Evolutionary conservation across 2,888 invertebrate genomes (phyloP), one percentile per base, ranked within the genome.

Genomic region (Acrocyrtus sp.): DNA sequence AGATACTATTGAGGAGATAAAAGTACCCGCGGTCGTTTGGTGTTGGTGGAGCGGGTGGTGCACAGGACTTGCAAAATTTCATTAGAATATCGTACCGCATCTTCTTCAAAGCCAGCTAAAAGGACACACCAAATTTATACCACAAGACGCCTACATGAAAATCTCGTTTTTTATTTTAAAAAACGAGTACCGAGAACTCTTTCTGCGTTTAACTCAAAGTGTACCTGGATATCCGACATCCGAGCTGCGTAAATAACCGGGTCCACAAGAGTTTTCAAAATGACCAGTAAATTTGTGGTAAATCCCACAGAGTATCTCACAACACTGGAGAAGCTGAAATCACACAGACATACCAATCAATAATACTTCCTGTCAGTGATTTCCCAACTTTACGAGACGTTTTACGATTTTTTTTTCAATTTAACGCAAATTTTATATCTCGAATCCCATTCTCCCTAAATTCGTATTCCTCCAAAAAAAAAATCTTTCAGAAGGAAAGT

Each of bases 171-270:
- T n/a, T n/a, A n/a, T n/a, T n/a, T n/a, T n/a, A n/a, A n/a, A n/a
- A n/a, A n/a, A n/a, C n/a, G n/a, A n/a, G n/a, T n/a, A n/a, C n/a
- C n/a, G n/a, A n/a, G n/a, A n/a, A n/a, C n/a, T n/a, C n/a, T n/a
- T n/a, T n/a, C n/a, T n/a, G n/a, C n/a, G n/a, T n/a, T n/a, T n/a
- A 45, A 45, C 45, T 19, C 17, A 19, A 45, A 12, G 6, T 6
- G 8, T 82, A 87, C 87, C 85, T 87, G 87, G 63, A 90, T 89
- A 81, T 90, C 90, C 66, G 88, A 86, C 87, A 90, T 89, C 62
- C 90, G 84, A 5, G 88, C 87, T 8, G 89, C 89, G 82, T 90
- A 90, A 61, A 90, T 89, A 75, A 90, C 88, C 0, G 90, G 89
- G 83, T 90, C 89, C 43, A 87, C 85, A 61, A 90, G 83, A 29